These are phyloP conservation scores for Telmatochromis brichardi DNA, from an alignment of 2,113 vertebrate species.

Conservation along the genomic window DNA sequence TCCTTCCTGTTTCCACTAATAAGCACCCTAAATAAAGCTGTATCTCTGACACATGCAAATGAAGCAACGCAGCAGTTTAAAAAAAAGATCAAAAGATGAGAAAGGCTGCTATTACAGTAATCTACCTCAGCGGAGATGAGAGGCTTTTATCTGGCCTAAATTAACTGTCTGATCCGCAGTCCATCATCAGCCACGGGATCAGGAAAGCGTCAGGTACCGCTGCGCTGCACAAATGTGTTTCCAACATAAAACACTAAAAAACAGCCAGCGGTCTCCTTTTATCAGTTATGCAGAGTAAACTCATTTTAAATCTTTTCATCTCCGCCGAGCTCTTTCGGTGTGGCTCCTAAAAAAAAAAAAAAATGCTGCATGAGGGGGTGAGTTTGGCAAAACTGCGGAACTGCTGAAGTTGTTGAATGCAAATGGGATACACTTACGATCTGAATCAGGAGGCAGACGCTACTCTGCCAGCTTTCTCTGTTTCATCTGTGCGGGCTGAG, in stretches of 20 bases:
- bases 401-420: conserved; percentile 8
- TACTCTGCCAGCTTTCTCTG: neutral
- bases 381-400: neutral
- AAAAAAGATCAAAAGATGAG: conserved; percentile 72
- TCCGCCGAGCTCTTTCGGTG: neutral
- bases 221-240: conserved; percentile 40
- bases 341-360: neutral
- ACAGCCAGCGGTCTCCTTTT: conserved; percentile 44
- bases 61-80: conserved; percentile 54
- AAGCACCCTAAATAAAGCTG: conserved; percentile 64
- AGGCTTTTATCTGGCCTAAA: conserved; percentile 67
- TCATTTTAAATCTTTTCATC: conserved; percentile 39
- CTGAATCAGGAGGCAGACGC: neutral
- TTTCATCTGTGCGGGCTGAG: neutral
- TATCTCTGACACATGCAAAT: conserved; percentile 75
- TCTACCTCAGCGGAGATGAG: conserved; percentile 64
- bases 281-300: conserved; percentile 42
- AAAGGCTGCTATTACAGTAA: conserved; percentile 69
- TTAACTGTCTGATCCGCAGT: conserved; percentile 64
- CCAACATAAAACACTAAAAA: conserved; percentile 53
- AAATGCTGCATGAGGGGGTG: neutral
- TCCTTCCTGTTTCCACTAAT: conserved; percentile 68
- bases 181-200: conserved; percentile 58
- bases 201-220: conserved; percentile 53
- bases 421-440: neutral